A percentile compares a stretch with the other conserved stretches of the same genome.
Conservation (phyloP, 1,140 invertebrate species). For the Chionoecetes opilio region DNA sequence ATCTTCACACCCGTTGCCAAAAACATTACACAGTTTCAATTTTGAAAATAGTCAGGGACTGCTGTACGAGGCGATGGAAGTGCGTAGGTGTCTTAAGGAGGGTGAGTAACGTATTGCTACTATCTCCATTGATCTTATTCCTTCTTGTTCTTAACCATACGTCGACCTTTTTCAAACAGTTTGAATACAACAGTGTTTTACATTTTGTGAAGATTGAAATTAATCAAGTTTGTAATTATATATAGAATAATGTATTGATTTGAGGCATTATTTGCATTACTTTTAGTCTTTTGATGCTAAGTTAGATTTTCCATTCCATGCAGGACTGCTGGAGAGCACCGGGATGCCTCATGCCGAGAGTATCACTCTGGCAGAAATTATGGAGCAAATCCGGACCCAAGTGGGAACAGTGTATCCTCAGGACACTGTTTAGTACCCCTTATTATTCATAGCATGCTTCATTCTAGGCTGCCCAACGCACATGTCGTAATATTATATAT, state of each 20-base stretch:
- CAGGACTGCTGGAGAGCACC: conserved; percentile 65
- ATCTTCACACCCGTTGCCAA: conserved; percentile 20
- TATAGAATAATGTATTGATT: not conserved
- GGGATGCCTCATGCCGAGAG: conserved; percentile 40
- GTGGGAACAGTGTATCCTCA: conserved; percentile 25
- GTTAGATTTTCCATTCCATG: not conserved
- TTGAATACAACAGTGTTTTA: too few species aligned
- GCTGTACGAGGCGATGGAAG: conserved; percentile 66
- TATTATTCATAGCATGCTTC: too few species aligned
- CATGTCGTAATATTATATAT: too few species aligned
- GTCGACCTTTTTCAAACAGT: too few species aligned
- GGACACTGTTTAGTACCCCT: not conserved
- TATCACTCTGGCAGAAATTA: conserved; percentile 56
- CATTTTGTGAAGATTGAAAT: too few species aligned
- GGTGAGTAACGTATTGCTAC: conserved; percentile 45
- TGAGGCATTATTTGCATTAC: not conserved
- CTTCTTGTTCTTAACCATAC: too few species aligned
- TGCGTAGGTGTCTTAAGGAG: conserved; percentile 55
- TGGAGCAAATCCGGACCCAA: conserved; percentile 56
- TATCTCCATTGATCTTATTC: too few species aligned
- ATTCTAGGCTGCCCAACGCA: too few species aligned
- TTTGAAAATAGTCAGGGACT: conserved; percentile 58
- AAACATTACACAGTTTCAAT: conserved; percentile 16
- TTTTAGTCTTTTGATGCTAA: too few species aligned
- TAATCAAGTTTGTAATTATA: not conserved